Evolutionary conservation across 2,888 invertebrate genomes (phyloP).

Genomic region (Pyrgus malvae): DNA sequence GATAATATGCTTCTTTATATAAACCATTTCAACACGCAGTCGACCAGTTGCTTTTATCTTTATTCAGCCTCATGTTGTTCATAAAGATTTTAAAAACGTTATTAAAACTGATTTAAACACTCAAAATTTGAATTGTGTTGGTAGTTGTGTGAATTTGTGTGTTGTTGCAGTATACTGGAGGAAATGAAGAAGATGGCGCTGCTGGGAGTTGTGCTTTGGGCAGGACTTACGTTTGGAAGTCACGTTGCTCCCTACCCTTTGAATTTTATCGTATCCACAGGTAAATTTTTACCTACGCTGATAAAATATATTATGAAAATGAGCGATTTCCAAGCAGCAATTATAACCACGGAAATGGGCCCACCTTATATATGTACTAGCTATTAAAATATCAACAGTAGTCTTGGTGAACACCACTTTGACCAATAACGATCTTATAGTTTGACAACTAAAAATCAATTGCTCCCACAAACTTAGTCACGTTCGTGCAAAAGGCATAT

Average conservation of each 20-base stretch:
- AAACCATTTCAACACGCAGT: conserved; percentile 51
- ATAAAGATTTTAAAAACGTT: conserved; percentile 39
- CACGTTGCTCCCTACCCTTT: conserved; percentile 73
- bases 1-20: conserved; percentile 51
- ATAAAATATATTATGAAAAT: no score
- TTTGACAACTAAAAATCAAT: no score
- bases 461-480: no score
- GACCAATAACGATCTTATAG: no score
- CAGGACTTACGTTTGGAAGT: conserved; percentile 68
- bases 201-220: conserved; percentile 73
- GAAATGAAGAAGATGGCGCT: conserved; percentile 76
- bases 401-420: no score
- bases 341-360: no score
- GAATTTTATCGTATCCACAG: conserved; percentile 62
- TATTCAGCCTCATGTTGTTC: conserved; percentile 42
- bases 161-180: conserved; percentile 74
- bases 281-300: conserved; percentile 46
- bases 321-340: no score
- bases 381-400: no score
- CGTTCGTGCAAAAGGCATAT: no score
- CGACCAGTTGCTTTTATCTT: conserved; percentile 55
- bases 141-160: conserved; percentile 29
- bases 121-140: neutral
- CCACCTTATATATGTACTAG: no score
- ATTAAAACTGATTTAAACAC: conserved; percentile 15